Percentiles rank a stretch among this genome's conserved stretches.
Evolutionary conservation across 2,888 invertebrate genomes (phyloP).

Genomic region (Marronus borbonicus): DNA sequence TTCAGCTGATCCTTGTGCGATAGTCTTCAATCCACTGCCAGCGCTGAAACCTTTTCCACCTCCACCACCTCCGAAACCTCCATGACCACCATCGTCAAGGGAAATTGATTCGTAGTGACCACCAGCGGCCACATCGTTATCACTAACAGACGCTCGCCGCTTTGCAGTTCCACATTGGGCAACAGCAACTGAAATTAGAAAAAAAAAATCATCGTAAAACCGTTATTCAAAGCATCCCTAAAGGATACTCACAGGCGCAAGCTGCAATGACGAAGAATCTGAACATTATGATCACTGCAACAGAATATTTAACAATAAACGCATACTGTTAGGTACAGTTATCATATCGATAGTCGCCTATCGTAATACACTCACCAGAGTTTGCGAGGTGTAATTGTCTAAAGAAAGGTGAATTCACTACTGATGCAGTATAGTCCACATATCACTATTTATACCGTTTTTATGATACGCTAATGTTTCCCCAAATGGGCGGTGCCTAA

Average conservation of each 20-base stretch:
- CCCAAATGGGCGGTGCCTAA: constrained; percentile 40
- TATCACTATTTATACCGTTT: constrained; percentile 48
- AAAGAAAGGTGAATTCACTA: constrained; percentile 45
- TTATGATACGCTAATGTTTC: constrained; percentile 33
- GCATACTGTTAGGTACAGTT: background rate
- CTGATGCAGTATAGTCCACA: constrained; percentile 36
- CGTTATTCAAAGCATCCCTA: background rate
- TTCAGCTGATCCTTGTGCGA: constrained; percentile 79
- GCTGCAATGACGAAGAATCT: constrained; percentile 54
- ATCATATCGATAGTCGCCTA: background rate
- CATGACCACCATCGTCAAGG: constrained; percentile 49
- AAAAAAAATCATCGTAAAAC: constrained; percentile 9
- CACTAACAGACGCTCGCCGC: constrained; percentile 50
- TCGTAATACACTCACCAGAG: constrained; percentile 31
- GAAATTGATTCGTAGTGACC: constrained; percentile 49
- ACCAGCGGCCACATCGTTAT: constrained; percentile 46
- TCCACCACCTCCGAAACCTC: constrained; percentile 48
- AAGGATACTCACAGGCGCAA: constrained; percentile 56
- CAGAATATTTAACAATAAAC: constrained; percentile 1
- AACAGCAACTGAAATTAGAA: constrained; percentile 41
- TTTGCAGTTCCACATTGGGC: constrained; percentile 44
- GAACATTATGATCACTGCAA: constrained; percentile 53
- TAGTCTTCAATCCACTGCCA: constrained; percentile 77
- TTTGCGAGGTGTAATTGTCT: constrained; percentile 44
- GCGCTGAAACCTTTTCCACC: constrained; percentile 72